phyloP scores from a whole-genome alignment of 2,888 invertebrate genomes.

The Tipula unca region DNA sequence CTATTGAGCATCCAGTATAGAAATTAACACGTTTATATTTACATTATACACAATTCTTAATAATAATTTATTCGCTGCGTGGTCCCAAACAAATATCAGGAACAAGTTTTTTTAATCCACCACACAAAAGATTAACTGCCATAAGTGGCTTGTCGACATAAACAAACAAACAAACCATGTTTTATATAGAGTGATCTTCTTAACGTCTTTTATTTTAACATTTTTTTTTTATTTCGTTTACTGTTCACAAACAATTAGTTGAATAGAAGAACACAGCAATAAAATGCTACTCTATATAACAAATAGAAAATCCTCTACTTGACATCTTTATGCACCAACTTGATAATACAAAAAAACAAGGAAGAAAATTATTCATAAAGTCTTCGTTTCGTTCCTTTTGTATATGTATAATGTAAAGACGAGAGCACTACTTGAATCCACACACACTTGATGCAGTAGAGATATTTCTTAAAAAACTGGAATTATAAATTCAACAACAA shows the following conservation, averaged over 20 bases:
- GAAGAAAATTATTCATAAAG: not conserved
- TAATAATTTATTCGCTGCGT: not conserved
- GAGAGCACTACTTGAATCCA: not conserved
- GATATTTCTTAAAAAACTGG: not conserved
- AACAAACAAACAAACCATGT: not conserved
- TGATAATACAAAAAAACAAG: not conserved
- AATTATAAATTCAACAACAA: not conserved
- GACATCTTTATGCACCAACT: slow-evolving; percentile 8
- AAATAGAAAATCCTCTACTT: not conserved
- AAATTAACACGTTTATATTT: no score
- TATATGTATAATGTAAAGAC: not conserved
- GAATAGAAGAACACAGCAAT: not conserved
- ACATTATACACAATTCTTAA: no score
- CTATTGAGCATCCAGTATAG: no score
- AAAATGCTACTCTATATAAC: not conserved
- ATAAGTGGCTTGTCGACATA: not conserved
- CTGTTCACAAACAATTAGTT: not conserved
- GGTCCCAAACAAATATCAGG: not conserved
- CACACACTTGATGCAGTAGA: not conserved
- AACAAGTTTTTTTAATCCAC: not conserved
- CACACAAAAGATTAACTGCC: not conserved
- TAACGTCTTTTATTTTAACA: not conserved
- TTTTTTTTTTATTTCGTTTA: not conserved
- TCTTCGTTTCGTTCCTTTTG: not conserved
- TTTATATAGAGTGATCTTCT: not conserved